Evolutionary conservation across 2,113 vertebrate genomes (phyloP), one percentile per base, ranked within the genome.

Genomic region (Pheucticus melanocephalus): DNA sequence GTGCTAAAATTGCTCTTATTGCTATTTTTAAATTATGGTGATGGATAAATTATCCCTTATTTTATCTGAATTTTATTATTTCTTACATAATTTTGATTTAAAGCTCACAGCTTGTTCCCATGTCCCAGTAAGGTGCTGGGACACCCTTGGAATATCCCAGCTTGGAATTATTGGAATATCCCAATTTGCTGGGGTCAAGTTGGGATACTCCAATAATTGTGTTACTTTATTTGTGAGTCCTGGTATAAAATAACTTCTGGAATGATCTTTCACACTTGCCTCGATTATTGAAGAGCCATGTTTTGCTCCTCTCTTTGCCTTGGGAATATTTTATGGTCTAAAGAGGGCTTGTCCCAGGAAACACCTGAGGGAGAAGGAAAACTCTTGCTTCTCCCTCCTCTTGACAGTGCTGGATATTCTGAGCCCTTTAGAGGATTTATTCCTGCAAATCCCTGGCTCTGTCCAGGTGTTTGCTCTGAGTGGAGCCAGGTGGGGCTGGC

Each of bases 41-140:
- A 0, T 19, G 68, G 12, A 4, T 4, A 17, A 59, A 48, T 48
- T 28, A 47, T 17, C 45, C 20, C 3, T 35, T 51, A 10, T 25
- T 33, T 80, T 12, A 39, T 3, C 20, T 45, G 20, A 16, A 28
- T 31, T 42, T n/a, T 24, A 4, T 37, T 65, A 5, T 47, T 64
- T 15, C 25, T 76, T 30, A 2, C 5, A 10, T 35, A 6, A 4
- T 21, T 22, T 64, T 47, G 18, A 15, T 47, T 76, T 23, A 33
- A 37, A 44, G 7, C 9, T 19, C 16, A 9, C 45, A 12, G 14
- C 4, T 37, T 37, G 3, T 39, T 68, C 56, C 33, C 9, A 2
- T 4, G 31, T 16, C 28, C 0, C 0, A 33, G 28, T 6, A 23
- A 4, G 2, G 9, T 9, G 30, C 12, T 76, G n/a, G 27, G 83